phyloP scores from a whole-genome alignment of 2,113 vertebrate species.

The Oncorhynchus keta region DNA sequence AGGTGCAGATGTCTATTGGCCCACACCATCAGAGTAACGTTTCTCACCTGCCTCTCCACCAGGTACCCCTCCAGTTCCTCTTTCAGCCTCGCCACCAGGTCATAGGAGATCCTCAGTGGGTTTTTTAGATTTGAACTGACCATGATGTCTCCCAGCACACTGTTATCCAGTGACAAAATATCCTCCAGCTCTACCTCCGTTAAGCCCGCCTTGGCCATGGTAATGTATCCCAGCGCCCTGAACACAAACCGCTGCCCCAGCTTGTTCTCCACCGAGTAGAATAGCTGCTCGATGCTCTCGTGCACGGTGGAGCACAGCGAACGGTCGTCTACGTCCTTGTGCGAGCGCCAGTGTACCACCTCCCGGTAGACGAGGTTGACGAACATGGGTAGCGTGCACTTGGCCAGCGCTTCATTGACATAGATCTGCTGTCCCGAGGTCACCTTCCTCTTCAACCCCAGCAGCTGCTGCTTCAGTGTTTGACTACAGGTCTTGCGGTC shows the following conservation, averaged over 20 bases:
- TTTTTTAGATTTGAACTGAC: conserved; percentile 81
- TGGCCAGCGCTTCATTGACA: conserved; percentile 93
- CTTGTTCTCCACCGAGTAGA: conserved; percentile 91
- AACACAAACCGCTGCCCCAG: conserved; percentile 87
- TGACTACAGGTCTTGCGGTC: conserved; percentile 97
- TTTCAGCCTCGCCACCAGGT: conserved; percentile 89
- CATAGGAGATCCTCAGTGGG: conserved; percentile 88
- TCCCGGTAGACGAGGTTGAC: conserved; percentile 96
- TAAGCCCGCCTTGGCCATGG: conserved; percentile 92
- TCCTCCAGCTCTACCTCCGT: conserved; percentile 97
- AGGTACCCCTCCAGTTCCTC: conserved; percentile 92
- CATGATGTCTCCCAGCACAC: conserved; percentile 86
- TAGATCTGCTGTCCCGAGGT: conserved; percentile 99
- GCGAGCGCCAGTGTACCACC: conserved; percentile 92
- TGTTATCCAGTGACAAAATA: conserved; percentile 94
- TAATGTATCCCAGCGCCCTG: conserved; percentile 94
- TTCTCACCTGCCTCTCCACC: conserved; percentile 92
- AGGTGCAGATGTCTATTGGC: conserved; percentile 95
- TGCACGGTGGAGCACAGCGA: conserved; percentile 94
- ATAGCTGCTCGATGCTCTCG: conserved; percentile 95
- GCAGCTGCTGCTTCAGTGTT: conserved; percentile 93
- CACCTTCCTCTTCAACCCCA: conserved; percentile 92
- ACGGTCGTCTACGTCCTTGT: conserved; percentile 94
- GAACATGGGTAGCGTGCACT: conserved; percentile 97
- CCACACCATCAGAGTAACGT: conserved; percentile 97